Conservation (phyloP, 2,113 vertebrate species). For the Aepyceros melampus region DNA sequence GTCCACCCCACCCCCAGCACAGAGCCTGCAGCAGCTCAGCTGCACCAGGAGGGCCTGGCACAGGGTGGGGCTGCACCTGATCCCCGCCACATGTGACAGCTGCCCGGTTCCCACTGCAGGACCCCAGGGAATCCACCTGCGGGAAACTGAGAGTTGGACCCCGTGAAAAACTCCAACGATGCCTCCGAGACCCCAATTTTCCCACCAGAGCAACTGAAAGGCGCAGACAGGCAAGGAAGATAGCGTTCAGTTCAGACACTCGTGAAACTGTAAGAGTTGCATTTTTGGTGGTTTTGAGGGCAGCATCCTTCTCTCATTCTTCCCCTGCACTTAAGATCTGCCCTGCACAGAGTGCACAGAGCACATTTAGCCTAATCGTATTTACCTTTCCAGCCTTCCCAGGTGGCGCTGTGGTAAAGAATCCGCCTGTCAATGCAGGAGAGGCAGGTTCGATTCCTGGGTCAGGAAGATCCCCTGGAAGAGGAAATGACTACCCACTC, state of each 20-base stretch:
- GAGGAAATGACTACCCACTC: background rate
- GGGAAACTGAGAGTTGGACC: background rate
- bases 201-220: background rate
- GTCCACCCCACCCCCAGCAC: no score
- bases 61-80: background rate
- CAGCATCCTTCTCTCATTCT: background rate
- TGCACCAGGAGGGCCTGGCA: background rate
- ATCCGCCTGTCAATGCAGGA: background rate
- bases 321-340: background rate
- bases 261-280: background rate
- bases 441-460: background rate
- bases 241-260: background rate
- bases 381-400: background rate
- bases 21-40: background rate
- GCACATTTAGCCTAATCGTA: no score
- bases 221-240: background rate
- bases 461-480: background rate
- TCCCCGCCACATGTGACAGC: background rate
- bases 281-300: background rate
- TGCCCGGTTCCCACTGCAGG: background rate
- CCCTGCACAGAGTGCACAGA: background rate
- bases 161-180: background rate
- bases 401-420: background rate
- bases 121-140: background rate
- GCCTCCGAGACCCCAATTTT: background rate